These are phyloP conservation scores for Salmo trutta DNA, from an alignment of 2,797 vertebrate genomes.

Conservation along the genomic window DNA sequence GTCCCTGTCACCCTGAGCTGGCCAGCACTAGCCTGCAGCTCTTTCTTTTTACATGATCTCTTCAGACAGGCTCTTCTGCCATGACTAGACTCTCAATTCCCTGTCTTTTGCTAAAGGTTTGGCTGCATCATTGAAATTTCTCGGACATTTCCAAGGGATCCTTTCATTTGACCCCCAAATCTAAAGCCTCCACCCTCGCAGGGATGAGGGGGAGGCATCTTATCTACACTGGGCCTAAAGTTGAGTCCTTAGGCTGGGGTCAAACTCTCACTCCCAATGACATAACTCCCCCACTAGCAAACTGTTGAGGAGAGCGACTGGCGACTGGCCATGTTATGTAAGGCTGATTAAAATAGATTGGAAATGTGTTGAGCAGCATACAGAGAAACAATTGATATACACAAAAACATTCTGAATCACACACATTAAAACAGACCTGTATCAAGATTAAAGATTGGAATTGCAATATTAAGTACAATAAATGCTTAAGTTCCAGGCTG, in stretches of 20 bases:
- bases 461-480: neutral
- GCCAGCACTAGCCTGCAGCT: neutral
- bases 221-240: slow-evolving; percentile 19
- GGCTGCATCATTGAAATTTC: slow-evolving; percentile 43
- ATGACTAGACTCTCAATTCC: slow-evolving; percentile 12
- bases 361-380: neutral
- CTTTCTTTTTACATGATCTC: neutral
- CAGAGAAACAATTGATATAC: neutral
- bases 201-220: neutral
- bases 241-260: slow-evolving; percentile 24
- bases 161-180: neutral
- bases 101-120: slow-evolving; percentile 35
- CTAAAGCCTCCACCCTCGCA: neutral
- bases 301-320: neutral
- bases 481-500: neutral
- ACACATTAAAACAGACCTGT: neutral
- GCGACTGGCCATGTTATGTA: neutral
- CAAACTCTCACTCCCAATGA: neutral
- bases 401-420: neutral
- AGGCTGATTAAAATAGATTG: neutral
- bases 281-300: neutral
- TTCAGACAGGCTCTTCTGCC: neutral
- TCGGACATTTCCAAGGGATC: slow-evolving; percentile 49
- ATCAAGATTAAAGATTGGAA: neutral
- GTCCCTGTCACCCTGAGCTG: neutral